Evolutionary conservation across 2,113 vertebrate species (phyloP), one percentile per base, ranked within the genome.

Genomic region (Asarcornis scutulata): DNA sequence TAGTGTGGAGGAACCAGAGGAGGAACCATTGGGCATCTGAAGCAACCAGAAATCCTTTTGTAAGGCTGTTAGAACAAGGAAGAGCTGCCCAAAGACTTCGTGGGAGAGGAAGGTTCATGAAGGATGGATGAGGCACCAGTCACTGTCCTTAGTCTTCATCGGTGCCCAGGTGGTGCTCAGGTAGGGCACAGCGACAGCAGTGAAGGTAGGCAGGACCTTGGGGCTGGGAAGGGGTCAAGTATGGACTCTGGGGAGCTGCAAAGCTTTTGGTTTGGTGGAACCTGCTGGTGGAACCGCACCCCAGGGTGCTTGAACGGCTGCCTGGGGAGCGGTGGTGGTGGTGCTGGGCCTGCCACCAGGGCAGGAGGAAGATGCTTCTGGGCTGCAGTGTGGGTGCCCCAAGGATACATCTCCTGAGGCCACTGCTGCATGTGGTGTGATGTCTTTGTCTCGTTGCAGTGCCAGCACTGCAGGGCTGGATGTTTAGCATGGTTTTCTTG

Each of bases 371-470:
- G 48, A 1, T 4, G 22, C 6, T 56, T 15, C 55, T 69, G 48
- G 18, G 31, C 31, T 20, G 32, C 11, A 34, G 36, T 7, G 25
- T 4, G 13, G 56, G 2, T 26, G 13, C 20, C 27, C 18, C 23
- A 11, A 71, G 42, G 75, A 8, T 6, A 40, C 20, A 3, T 7
- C 34, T 75, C 16, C 42, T 32, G 63, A 13, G 48, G 9, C 23
- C 12, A 6, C 16, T 34, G 12, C 48, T 31, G 55, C 42, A 64
- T 16, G 6, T 4, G 0, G 2, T 9, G 1, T 13, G 60, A 1
- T 3, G 22, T n/a, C n/a, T n/a, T 12, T 17, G 16, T 20, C 32
- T 34, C 11, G 7, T 44, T 58, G 52, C 12, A 2, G 27, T 5
- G 11, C 26, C 80, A 23, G n/a, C 2, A 3, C 10, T 36, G 25